Conservation (phyloP, 2,888 invertebrate species). For the Tipula confusa region DNA sequence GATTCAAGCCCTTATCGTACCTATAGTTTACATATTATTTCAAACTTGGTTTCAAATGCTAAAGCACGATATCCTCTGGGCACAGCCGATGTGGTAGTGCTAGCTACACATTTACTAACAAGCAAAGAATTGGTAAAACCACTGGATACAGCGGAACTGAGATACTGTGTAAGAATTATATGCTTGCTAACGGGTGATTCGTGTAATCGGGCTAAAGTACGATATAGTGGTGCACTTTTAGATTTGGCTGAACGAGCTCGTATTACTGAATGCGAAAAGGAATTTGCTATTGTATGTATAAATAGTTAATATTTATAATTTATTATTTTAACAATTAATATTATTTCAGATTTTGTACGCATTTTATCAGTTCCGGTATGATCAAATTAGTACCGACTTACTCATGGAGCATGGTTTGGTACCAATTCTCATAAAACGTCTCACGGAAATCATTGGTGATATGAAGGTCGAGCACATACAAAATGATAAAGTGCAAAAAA, state of each 20-base stretch:
- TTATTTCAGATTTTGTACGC: conserved; percentile 44
- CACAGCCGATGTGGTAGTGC: conserved; percentile 45
- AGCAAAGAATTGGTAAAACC: conserved; percentile 35
- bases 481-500: not conserved
- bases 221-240: conserved; percentile 46
- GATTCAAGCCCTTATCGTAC: conserved; percentile 44
- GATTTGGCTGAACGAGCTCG: conserved; percentile 45
- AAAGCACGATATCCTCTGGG: conserved; percentile 43
- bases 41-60: conserved; percentile 46
- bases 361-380: conserved; percentile 51
- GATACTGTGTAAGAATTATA: conserved; percentile 47
- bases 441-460: conserved; percentile 44
- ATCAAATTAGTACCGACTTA: conserved; percentile 51
- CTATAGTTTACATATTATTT: conserved; percentile 44
- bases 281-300: conserved; percentile 43
- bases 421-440: conserved; percentile 51
- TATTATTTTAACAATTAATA: not conserved
- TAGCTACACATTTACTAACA: conserved; percentile 37
- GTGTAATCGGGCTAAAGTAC: conserved; percentile 48
- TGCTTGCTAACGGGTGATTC: conserved; percentile 46
- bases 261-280: conserved; percentile 43
- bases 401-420: conserved; percentile 55
- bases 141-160: conserved; percentile 43
- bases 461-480: conserved; percentile 34
- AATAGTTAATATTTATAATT: not conserved